Base-by-base conservation (phyloP, 2,113 vertebrate species). In the Anthoscopus minutus region DNA sequence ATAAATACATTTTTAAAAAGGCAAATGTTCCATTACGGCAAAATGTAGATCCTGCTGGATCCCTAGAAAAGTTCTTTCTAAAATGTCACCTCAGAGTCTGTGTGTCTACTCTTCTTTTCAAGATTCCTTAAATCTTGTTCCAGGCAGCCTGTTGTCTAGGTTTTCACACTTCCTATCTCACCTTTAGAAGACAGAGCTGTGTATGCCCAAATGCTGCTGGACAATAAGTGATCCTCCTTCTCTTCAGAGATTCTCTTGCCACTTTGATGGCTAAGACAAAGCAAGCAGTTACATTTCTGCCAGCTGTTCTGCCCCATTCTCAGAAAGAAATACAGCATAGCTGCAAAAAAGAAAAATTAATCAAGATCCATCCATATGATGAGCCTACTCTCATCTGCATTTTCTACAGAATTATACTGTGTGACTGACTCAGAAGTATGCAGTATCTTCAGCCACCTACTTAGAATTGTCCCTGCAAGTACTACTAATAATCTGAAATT, bases 121-220 rank as follows among this genome's bases (percentile, higher is more conserved):
- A 33, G 31, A 57, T 65, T 53, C 47, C 61, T 30, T 69, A 53
- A 56, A 37, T n/a, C 67, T 35, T 67, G 9, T 58, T 88, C 42
- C 44, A 74, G 27, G 11, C 33, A 56, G 25, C 13, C 70, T 33
- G 16, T 73, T 79, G 20, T 40, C 31, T 79, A 66, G 82, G 48
- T 8, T 82, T 33, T 74, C 45, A 35, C 27, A 3, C 60, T 69
- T 12, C 50, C 35, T 51, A 13, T 79, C 0, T 0, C 53, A 37
- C 17, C 33, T 71, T 31, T 18, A 38, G 48, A 83, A 44, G 56
- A 31, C 35, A 3, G 4, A 33, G 47, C 35, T 64, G 13, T 42
- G 33, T 25, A 6, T 76, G 47, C 38, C 23, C 44, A 67, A 67
- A 60, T 33, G 30, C 37, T 88, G 18, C 38, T 58, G 47, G 57